Percentiles rank a stretch among this genome's conserved stretches.
Conservation (phyloP, 2,797 vertebrate species). For the Falco peregrinus region DNA sequence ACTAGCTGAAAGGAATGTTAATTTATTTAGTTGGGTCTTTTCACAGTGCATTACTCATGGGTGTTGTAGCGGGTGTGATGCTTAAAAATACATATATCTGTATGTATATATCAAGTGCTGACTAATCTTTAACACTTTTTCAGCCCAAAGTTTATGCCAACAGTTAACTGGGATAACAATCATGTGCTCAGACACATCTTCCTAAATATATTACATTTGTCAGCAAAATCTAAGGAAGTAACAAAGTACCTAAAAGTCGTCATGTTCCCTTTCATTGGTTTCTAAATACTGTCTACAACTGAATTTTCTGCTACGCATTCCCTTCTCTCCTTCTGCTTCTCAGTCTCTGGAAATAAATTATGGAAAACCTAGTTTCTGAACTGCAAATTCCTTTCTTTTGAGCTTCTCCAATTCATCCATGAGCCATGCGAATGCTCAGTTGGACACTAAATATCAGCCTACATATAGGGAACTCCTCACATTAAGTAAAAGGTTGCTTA, state of each 20-base stretch:
- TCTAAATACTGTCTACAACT: not conserved
- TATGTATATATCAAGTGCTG: not conserved
- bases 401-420: not conserved
- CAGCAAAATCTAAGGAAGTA: not conserved
- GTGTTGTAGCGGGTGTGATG: not conserved
- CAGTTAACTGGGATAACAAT: not conserved
- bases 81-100: not conserved
- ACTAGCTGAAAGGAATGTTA: not conserved
- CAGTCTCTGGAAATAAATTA: not conserved
- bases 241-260: not conserved
- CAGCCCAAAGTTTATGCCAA: not conserved
- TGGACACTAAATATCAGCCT: not conserved
- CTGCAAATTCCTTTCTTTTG: not conserved
- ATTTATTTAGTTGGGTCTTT: not conserved
- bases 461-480: not conserved
- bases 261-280: not conserved
- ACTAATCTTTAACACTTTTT: not conserved
- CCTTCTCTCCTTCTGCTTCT: not conserved
- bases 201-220: not conserved
- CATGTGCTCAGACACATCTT: not conserved
- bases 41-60: not conserved
- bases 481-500: not conserved
- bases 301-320: not conserved
- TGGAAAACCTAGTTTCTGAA: not conserved
- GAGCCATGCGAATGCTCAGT: accelerated